These are phyloP conservation scores for Spisula solida DNA, from an alignment of 2,888 invertebrate genomes.

Conservation along the genomic window DNA sequence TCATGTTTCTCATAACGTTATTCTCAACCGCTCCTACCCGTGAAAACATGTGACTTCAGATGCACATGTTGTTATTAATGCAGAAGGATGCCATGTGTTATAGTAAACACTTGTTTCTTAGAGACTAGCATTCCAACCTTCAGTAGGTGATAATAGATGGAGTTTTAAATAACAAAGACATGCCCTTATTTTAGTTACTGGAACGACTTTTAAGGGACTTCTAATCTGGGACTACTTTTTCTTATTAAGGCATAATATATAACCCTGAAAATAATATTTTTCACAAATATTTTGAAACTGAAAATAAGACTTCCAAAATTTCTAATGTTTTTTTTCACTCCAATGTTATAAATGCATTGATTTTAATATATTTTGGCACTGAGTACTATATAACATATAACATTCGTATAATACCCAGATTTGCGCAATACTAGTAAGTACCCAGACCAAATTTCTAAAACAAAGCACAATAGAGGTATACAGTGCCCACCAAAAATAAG, in stretches of 20 bases:
- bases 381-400: too few species aligned
- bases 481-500: too few species aligned
- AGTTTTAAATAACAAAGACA: neutral
- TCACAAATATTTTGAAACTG: neutral
- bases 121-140: too few species aligned
- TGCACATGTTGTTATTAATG: neutral
- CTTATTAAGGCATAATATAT: neutral
- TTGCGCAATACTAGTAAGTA: too few species aligned
- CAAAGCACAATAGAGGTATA: too few species aligned
- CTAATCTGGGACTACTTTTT: neutral
- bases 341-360: too few species aligned
- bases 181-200: neutral
- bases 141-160: neutral
- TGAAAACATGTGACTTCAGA: neutral
- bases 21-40: neutral
- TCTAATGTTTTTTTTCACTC: too few species aligned
- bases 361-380: too few species aligned
- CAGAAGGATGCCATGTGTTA: neutral
- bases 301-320: too few species aligned
- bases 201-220: neutral
- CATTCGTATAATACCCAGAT: too few species aligned
- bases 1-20: neutral
- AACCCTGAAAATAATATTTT: neutral
- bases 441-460: too few species aligned
- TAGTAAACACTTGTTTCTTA: neutral